Base-by-base conservation (phyloP, 2,888 invertebrate genomes). In the Pediacus dermestoides region DNA sequence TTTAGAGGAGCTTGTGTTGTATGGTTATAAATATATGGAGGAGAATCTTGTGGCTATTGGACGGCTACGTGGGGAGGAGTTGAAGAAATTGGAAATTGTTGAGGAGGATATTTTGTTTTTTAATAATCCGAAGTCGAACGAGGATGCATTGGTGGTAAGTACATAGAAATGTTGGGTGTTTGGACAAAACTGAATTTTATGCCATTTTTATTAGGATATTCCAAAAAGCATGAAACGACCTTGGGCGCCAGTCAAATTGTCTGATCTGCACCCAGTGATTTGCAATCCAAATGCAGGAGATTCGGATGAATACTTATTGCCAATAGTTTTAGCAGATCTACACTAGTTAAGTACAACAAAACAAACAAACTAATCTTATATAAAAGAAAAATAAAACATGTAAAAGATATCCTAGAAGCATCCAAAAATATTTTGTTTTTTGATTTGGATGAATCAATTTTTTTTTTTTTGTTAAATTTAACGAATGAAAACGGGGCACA, bases 1-100 rank as follows among this genome's bases (percentile, higher is more conserved):
- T 34, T 70, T 83, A 13, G 68, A 72, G 44, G 76, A 79, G 56
- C 66, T 83, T 34, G 75, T 80, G 26, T 57, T 79, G 21, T 60
- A 57, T 16, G 63, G 82, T 21, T 79, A 80, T 58, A 75, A 77
- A 50, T 78, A 82, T 58, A 71, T 70, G 46, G 76, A 75, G 40
- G 75, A 79, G 48, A 78, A 81, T 66, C 64, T 82, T 34, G 70
- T 82, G 16, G 82, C 81, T 12, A 78, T 84, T 33, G 77, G 80
- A 22, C 71, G 82, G 46, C 70, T 83, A 18, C 68, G 80, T 36
- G 77, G 76, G 28, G 59, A 71, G 12, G 70, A 70, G 16, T 66
- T 82, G 46, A 71, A 72, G 46, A 70, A 70, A 27, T 66, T 82
- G 22, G 73, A 74, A 52, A 73, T 82, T 44, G 77, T 81, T 7